Conservation (phyloP, 2,888 invertebrate genomes). For the Eupithecia subumbrata region DNA sequence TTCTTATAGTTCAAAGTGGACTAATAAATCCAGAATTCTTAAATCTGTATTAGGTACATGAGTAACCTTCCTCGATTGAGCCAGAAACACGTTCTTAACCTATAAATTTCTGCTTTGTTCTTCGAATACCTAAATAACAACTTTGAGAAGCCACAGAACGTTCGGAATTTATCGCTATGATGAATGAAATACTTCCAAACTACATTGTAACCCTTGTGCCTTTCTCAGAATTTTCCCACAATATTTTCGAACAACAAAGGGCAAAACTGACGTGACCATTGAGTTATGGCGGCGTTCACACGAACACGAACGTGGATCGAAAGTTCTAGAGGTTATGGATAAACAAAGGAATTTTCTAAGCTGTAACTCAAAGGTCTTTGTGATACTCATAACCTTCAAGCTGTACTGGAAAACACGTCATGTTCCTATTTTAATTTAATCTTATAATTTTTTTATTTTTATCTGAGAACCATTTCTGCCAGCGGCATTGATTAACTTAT, state of each 20-base stretch:
- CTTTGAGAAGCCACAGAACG: conserved; percentile 5
- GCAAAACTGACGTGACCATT: conserved; percentile 49
- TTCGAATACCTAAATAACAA: not conserved
- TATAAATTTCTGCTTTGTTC: conserved; percentile 12
- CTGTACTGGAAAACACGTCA: no score
- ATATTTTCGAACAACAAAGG: conserved; percentile 36
- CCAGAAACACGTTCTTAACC: not conserved
- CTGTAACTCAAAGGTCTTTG: not conserved
- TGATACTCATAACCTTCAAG: no score
- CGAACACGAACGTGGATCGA: conserved; percentile 23
- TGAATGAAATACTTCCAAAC: conserved; percentile 29
- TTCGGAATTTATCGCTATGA: conserved; percentile 27
- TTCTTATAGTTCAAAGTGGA: no score
- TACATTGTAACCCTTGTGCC: conserved; percentile 21
- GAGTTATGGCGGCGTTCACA: conserved; percentile 51
- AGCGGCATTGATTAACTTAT: no score
- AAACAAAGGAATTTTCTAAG: not conserved
- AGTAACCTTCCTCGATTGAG: not conserved
- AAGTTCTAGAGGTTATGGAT: not conserved
- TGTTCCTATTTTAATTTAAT: no score
- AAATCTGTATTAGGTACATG: not conserved
- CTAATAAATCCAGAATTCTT: not conserved
- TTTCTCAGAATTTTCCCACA: conserved; percentile 30
- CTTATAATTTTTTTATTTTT: no score
- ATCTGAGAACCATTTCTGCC: no score